Percentiles rank a stretch among this genome's conserved stretches.
Conservation (phyloP, 2,888 invertebrate species). For the Xanthostigma xanthostigma region DNA sequence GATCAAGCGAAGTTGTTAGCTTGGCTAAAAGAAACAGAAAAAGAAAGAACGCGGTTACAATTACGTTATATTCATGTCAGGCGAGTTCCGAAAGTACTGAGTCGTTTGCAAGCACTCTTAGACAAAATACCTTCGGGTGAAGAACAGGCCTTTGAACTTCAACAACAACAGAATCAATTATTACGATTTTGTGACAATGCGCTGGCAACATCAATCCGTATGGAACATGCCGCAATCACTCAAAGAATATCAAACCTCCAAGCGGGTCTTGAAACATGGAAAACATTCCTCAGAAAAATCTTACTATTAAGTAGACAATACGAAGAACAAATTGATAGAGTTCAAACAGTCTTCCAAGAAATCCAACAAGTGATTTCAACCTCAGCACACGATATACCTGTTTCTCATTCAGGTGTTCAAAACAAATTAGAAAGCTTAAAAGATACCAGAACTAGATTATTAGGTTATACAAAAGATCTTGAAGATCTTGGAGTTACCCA, state of each 20-base stretch:
- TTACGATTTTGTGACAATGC: slow-evolving; percentile 61
- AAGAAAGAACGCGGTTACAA: slow-evolving; percentile 61
- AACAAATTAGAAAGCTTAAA: slow-evolving; percentile 47
- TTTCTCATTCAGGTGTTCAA: slow-evolving; percentile 45
- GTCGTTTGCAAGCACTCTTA: slow-evolving; percentile 50
- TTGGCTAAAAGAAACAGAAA: slow-evolving; percentile 69
- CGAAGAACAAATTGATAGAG: slow-evolving; percentile 41
- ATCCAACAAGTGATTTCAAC: slow-evolving; percentile 44
- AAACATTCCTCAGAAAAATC: slow-evolving; percentile 55
- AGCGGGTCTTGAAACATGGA: slow-evolving; percentile 71
- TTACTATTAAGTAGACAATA: slow-evolving; percentile 45
- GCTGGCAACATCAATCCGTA: slow-evolving; percentile 59
- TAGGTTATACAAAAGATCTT: slow-evolving; percentile 42
- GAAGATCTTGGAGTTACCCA: slow-evolving; percentile 59
- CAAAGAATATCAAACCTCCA: slow-evolving; percentile 66
- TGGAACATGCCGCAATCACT: slow-evolving; percentile 63
- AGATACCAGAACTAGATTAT: slow-evolving; percentile 41
- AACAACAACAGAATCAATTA: slow-evolving; percentile 47
- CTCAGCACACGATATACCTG: slow-evolving; percentile 32
- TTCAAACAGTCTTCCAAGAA: slow-evolving; percentile 47
- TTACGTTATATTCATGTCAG: slow-evolving; percentile 67
- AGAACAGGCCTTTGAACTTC: slow-evolving; percentile 44
- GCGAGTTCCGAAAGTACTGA: slow-evolving; percentile 53
- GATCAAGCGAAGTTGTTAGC: slow-evolving; percentile 54
- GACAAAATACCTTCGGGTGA: slow-evolving; percentile 55